Evolutionary conservation across 2,888 invertebrate species (phyloP), one percentile per base, ranked within the genome.

Genomic region (Philaethria dido): DNA sequence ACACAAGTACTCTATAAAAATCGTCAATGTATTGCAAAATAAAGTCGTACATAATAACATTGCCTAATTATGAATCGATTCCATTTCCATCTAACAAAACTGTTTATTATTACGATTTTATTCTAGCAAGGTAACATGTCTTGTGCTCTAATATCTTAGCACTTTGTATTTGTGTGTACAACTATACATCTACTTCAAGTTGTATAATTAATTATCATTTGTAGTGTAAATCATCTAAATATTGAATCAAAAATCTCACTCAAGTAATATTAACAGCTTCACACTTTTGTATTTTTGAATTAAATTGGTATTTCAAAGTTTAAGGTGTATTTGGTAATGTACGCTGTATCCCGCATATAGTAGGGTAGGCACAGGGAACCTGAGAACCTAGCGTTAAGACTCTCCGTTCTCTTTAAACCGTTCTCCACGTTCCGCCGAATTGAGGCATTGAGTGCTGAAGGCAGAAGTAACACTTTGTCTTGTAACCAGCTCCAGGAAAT

Each of bases 91-190:
- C 6, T 29, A 20, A 3, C 29, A 52, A 16, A 33, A 5, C 22
- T 48, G 16, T 29, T 33, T 52, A 33, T 33, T 52, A 13, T 52
- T 29, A 52, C 16, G 52, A 52, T 52, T 52, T 52, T 52, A 52
- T 33, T 52, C 0, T 11, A 29, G 16, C 52, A 16, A 52, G 25
- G 3, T 5, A n/a, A 9, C 16, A 18, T 16, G n/a, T 25, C 4
- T 3, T 6, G 5, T 8, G n/a, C 3, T n/a, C 4, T 29, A 50
- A 2, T n/a, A 25, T n/a, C 50, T 50, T 29, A 50, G 8, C 25
- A 29, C n/a, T 25, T n/a, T 8, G 22, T 57, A 22, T 22, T 42
- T 25, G 22, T 11, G 42, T 16, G 57, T 8, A 5, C 13, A 13
- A 39, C 36, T 39, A 1, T n/a, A 20, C 20, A 39, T 9, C 55